Base-by-base conservation (phyloP, 2,113 vertebrate genomes). In the Ahaetulla prasina region DNA sequence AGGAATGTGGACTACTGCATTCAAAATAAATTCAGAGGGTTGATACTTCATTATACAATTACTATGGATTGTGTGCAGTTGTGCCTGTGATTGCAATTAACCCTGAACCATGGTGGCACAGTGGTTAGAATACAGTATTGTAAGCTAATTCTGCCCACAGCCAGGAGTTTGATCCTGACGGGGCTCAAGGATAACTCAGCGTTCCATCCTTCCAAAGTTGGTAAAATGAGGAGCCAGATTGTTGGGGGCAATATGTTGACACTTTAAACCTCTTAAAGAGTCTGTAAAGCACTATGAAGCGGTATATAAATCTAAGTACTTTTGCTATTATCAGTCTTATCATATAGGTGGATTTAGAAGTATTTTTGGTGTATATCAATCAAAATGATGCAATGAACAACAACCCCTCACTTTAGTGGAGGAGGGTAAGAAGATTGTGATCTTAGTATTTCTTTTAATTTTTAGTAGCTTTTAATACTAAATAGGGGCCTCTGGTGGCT, bases 1-100 rank as follows among this genome's bases (percentile, higher is more conserved):
- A 88, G 89, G 49, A 63, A 63, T 45, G 85, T 90, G 12, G 88
- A 92, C 88, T 89, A 35, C 30, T 68, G 12, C 18, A 95, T 43
- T 53, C 57, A 60, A 43, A 49, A 43, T 45, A 53, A 60, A 50
- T 4, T 9, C 18, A 43, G 35, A 39, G 1, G 18, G 74, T 43
- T 80, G 1, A 22, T 80, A 47, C 5, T 60, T 9, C 18, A 1
- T 50, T 23, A 18, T 18, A 9, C 4, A 80, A 30, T 45, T 23
- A 39, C 47, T 84, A 11, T 14, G 35, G 18, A 80, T 80, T 80
- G 20, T 3, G 1, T 39, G 12, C 74, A 80, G 74, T 80, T 22
- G 8, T 80, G 68, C 2, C 8, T 80, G 7, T 80, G n/a, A 80
- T 39, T 80, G n/a, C 63, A 68, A 35, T 14, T 35, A 68, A 68